Conservation (phyloP, 2,113 vertebrate genomes). For the Acrocephalus kingi region DNA sequence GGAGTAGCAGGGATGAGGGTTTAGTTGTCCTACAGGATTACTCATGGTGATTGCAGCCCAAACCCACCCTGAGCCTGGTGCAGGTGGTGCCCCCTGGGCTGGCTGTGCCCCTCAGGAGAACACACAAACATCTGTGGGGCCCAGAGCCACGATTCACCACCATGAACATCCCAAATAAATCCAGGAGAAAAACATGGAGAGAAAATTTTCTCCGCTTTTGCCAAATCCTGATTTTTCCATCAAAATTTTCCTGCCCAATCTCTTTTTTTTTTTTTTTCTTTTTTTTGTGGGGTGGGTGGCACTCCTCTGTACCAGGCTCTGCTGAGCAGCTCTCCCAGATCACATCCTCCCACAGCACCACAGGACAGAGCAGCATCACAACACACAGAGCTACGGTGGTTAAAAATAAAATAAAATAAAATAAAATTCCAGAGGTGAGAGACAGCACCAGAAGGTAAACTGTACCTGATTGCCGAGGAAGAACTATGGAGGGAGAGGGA, state of each 20-base stretch:
- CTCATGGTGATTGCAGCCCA: background rate
- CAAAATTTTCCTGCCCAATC: background rate
- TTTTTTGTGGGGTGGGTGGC: background rate
- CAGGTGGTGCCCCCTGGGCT: background rate
- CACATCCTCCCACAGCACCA: conserved; percentile 56
- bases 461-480: conserved; percentile 99
- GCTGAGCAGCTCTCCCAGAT: conserved; percentile 59
- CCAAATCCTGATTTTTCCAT: background rate
- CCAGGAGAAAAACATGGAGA: background rate
- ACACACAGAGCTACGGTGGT: conserved; percentile 54
- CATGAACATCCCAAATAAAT: fast-evolving
- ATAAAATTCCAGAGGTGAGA: background rate
- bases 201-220: background rate
- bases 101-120: background rate
- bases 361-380: conserved; percentile 50
- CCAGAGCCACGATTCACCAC: background rate
- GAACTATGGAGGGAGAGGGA: conserved; percentile 86
- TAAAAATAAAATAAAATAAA: background rate
- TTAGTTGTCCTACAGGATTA: conserved; percentile 16
- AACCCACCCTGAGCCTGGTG: conserved; percentile 53
- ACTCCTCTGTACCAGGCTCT: conserved; percentile 48
- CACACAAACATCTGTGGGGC: fast-evolving
- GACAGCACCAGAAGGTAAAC: conserved; percentile 76
- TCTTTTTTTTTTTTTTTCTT: background rate
- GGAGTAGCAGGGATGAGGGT: conserved; percentile 49